Base-by-base conservation (phyloP, 1,140 invertebrate species). In the Brachionus koreanus region DNA sequence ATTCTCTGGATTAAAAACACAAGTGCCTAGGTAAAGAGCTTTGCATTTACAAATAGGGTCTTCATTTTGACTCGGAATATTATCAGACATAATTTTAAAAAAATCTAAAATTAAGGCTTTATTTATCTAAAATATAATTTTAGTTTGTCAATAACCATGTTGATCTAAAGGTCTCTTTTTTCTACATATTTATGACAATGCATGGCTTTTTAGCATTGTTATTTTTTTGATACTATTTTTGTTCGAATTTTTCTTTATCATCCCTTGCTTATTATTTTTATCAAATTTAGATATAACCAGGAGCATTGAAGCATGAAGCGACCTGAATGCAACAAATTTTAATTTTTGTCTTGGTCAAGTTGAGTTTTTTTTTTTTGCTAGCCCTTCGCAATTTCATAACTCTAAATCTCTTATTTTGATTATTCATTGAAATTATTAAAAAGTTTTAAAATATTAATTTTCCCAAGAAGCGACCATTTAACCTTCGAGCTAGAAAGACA, bases 321-420 rank as follows among this genome's bases (percentile, higher is more conserved):
- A 74, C 69, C 69, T 74, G 69, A 74, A 43, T 74, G 63, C 63
- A 57, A 19, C n/a, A 69, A 69, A 69, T 46, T 74, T 72, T 74
- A 29, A 74, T 49, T 74, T 67, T 74, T 46, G 65, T 19, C 13
- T 39, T 69, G 65, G 65, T 19, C 65, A 69, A 69, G 35, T 19
- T 57, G 49, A 57, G 49, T 57, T 57, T 25, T 29, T 29, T 29
- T 29, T 29, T 29, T 57, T 57, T 57, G 49, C 49, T 57, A 10
- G 49, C 49, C 16, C 49, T 25, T 57, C 4, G 49, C 9, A 57
- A 23, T 9, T 57, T 57, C 49, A 23, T 57, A 19, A 57, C 49
- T 57, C 49, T 52, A 23, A n/a, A 52, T 52, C 2, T 25, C 19
- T 65, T 65, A 33, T 65, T 65, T 33, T 33, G 12, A 69, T 69